Conservation (phyloP, 2,888 invertebrate genomes). For the Harpagoxenus sublaevis region DNA sequence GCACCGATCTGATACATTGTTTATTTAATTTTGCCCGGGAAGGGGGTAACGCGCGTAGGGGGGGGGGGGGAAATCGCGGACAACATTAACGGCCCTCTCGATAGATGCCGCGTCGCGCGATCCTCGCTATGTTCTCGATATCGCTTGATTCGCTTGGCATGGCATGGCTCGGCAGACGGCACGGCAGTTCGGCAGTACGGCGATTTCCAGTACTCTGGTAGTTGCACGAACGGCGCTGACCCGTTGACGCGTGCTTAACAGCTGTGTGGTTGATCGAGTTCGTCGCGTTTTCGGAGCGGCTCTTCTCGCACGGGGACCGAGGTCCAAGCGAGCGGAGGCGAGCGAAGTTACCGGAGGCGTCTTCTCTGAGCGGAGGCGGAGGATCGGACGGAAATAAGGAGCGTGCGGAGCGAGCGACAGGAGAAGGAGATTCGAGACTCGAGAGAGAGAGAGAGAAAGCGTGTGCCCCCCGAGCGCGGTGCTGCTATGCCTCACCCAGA, state of each 20-base stretch:
- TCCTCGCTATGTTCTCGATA: neutral
- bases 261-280: neutral
- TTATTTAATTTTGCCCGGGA: neutral
- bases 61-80: neutral
- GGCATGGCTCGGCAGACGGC: no score
- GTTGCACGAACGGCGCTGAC: neutral
- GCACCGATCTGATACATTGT: no score
- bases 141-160: neutral
- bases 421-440: neutral
- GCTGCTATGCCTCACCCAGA: conserved; percentile 71
- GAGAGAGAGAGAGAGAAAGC: neutral
- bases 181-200: no score
- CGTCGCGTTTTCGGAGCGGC: neutral
- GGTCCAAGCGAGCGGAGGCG: no score
- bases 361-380: neutral
- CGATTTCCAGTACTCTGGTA: neutral
- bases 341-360: neutral
- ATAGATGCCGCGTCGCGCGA: neutral
- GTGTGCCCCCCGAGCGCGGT: conserved; percentile 1
- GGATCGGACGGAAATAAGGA: conserved; percentile 7
- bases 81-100: neutral
- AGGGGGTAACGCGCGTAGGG: neutral
- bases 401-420: conserved; percentile 25
- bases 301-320: neutral
- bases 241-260: neutral